Evolutionary conservation across 2,888 invertebrate genomes (phyloP).

Genomic region (Cynaeus angustus): DNA sequence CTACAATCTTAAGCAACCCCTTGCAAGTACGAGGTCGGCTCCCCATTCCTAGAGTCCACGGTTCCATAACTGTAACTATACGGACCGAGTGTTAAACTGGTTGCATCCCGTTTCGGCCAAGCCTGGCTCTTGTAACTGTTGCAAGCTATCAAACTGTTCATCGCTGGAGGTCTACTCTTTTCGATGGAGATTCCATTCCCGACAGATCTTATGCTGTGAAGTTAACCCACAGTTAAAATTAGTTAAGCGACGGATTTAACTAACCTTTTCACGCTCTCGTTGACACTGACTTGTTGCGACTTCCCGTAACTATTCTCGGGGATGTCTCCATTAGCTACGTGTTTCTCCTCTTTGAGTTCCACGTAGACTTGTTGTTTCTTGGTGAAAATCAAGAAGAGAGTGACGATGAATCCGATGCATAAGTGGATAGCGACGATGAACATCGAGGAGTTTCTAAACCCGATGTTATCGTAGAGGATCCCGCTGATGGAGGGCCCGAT

Average conservation of each 20-base stretch:
- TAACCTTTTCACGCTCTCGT: conserved; percentile 68
- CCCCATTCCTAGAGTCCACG: conserved; percentile 62
- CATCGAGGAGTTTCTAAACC: conserved; percentile 81
- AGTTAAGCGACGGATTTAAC: not conserved
- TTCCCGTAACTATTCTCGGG: conserved; percentile 67
- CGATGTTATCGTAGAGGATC: conserved; percentile 82
- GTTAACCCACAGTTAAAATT: too few species aligned
- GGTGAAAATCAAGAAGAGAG: conserved; percentile 71
- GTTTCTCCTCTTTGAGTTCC: conserved; percentile 72
- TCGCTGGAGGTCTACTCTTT: conserved; percentile 79
- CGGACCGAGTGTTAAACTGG: conserved; percentile 69
- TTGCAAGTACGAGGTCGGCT: conserved; percentile 59
- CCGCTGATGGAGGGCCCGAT: conserved; percentile 87
- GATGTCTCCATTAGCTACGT: conserved; percentile 73
- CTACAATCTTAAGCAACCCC: conserved; percentile 59
- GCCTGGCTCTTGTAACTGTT: conserved; percentile 83
- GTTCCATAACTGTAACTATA: conserved; percentile 76
- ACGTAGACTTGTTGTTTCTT: conserved; percentile 63
- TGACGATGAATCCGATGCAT: conserved; percentile 74
- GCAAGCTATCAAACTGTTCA: conserved; percentile 84
- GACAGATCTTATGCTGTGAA: conserved; percentile 67
- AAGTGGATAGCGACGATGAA: conserved; percentile 81
- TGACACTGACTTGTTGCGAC: conserved; percentile 62
- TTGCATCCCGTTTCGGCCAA: conserved; percentile 69
- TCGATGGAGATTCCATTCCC: conserved; percentile 77